Evolutionary conservation across 2,888 invertebrate genomes (phyloP), one percentile per base, ranked within the genome.

Genomic region (Idaea dimidiata): DNA sequence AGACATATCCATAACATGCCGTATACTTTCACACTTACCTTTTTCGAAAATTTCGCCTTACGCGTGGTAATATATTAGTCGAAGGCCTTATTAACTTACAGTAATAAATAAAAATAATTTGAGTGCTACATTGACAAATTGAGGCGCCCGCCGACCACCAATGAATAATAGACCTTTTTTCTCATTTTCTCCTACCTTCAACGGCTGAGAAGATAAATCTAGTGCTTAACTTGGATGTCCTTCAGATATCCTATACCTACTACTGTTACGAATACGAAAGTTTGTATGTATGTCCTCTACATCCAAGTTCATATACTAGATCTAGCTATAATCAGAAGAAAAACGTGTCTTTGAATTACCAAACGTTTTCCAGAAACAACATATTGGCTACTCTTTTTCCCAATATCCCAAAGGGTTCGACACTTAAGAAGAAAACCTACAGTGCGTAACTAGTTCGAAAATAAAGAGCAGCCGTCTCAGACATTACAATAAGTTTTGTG

Each of bases 401-500:
- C 24, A 24, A 43, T 43, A 43, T 43, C 14, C 43, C 43, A 8
- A 43, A 5, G 43, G 43, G 43, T 43, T 43, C 14, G 10, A 10
- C 14, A 43, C 14, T 43, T 7, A 14, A 43, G 1, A 14, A 43
- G 43, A 7, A 10, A 43, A 43, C 3, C 43, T 14, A 43, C 43
- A 14, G 43, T 43, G 43, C 8, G 43, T 14, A 43, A 43, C 43
- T 43, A 14, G 43, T 43, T 10, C 43, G 43, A 43, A 10, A 43
- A 43, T 43, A 43, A 43, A 43, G 43, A 14, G 7, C 43, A 43
- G 43, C 43, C 43, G 43, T 43, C 56, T 54, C 33, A 59, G 59
- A 62, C 32, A 62, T 64, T 65, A 65, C 56, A 65, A 70, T 62
- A 60, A 64, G 55, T 60, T 68, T 56, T 58, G 56, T 61, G 63